phyloP scores from a whole-genome alignment of 2,113 vertebrate genomes.

The Oxygymnocypris stewartii region DNA sequence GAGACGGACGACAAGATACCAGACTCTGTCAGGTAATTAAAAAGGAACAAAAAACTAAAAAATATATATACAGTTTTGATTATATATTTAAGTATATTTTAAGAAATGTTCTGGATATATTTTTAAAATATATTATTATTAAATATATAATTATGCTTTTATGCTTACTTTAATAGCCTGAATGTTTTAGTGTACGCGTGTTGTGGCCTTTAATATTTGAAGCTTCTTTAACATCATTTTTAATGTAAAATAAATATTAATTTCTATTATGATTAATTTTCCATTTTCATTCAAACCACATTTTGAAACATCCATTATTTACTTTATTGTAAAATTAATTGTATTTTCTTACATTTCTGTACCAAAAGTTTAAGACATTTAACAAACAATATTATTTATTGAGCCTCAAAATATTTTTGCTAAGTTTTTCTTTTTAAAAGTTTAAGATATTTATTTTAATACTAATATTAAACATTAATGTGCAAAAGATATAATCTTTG shows the following conservation, averaged over 20 bases:
- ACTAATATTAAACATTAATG: not conserved
- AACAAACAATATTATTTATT: not conserved
- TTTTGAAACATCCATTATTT: not conserved
- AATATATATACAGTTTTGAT: not conserved
- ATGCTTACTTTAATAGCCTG: not conserved
- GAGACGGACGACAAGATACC: constrained; percentile 25
- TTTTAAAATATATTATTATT: not conserved
- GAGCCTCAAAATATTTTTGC: too few species aligned
- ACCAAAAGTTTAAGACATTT: not conserved
- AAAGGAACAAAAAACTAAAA: too few species aligned
- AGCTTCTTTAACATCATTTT: not conserved
- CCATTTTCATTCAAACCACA: not conserved
- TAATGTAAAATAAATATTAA: not conserved
- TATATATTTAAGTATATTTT: not conserved
- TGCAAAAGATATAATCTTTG: not conserved
- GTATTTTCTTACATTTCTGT: not conserved
- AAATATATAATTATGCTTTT: not conserved
- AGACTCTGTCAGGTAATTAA: constrained; percentile 59
- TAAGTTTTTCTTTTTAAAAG: not conserved
- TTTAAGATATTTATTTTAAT: not conserved
- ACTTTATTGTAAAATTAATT: not conserved
- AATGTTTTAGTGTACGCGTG: not conserved
- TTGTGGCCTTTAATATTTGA: not conserved
- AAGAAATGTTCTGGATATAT: not conserved
- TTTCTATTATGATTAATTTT: not conserved